These are phyloP conservation scores for Uria aalge DNA, from an alignment of 2,113 vertebrate species.

Conservation along the genomic window DNA sequence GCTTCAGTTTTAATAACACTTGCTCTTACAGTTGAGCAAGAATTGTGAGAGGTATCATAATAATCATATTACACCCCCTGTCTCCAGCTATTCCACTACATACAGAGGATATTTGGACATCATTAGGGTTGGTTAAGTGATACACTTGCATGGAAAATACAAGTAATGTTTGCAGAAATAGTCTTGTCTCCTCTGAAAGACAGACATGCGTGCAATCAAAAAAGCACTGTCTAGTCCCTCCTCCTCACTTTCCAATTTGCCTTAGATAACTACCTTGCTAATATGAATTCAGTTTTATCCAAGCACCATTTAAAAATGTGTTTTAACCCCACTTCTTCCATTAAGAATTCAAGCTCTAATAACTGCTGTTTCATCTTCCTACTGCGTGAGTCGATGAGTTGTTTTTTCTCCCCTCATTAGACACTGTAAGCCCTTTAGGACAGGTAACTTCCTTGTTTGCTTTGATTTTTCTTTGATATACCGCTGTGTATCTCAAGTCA, in stretches of 20 bases:
- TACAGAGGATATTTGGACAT: neutral
- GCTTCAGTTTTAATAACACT: neutral
- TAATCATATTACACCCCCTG: neutral
- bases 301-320: neutral
- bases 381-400: neutral
- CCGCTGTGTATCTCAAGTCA: neutral
- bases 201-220: neutral
- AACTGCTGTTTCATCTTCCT: neutral
- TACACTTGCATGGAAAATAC: neutral
- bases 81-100: neutral
- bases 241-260: neutral
- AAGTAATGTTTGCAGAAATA: neutral
- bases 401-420: neutral
- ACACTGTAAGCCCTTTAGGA: neutral
- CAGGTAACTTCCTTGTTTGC: slow-evolving; percentile 19
- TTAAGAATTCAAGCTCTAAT: neutral
- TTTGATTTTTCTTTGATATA: slow-evolving; percentile 33
- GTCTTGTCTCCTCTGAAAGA: neutral
- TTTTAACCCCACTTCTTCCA: neutral
- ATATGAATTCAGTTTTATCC: neutral
- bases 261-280: neutral
- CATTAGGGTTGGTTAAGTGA: neutral
- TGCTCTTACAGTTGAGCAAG: neutral
- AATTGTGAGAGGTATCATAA: neutral
- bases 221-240: neutral